Evolutionary conservation across 2,797 vertebrate species (phyloP).

Genomic region (Gallinago stenura): DNA sequence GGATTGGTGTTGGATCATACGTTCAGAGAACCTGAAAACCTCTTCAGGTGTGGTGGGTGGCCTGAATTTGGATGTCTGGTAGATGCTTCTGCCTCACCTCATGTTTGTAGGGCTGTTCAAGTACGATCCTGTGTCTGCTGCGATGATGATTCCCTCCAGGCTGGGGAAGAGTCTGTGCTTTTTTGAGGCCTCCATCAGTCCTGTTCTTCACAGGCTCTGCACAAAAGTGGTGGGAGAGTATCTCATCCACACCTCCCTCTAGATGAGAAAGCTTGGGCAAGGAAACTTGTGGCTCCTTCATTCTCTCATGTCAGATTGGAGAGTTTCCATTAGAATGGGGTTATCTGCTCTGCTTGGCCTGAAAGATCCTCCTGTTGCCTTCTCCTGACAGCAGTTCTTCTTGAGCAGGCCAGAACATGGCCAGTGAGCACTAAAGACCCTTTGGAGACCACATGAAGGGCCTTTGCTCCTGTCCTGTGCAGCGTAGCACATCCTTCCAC

Average conservation of each 20-base stretch:
- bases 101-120: neutral
- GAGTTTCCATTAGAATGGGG: neutral
- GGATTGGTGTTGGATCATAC: neutral
- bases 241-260: neutral
- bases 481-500: neutral
- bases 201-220: neutral
- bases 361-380: neutral
- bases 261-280: neutral
- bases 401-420: neutral
- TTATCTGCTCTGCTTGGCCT: neutral
- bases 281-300: neutral
- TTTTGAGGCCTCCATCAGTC: neutral
- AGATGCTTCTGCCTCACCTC: neutral
- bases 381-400: neutral
- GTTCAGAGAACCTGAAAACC: neutral
- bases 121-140: neutral
- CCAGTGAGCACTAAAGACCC: neutral
- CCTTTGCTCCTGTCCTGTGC: neutral
- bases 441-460: neutral
- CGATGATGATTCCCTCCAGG: neutral
- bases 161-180: neutral
- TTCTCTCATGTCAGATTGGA: fast-evolving
- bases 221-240: neutral
- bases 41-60: neutral
- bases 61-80: neutral